These are phyloP conservation scores for Heterohyrax brucei DNA, from an alignment of 2,797 vertebrate species.

Conservation along the genomic window DNA sequence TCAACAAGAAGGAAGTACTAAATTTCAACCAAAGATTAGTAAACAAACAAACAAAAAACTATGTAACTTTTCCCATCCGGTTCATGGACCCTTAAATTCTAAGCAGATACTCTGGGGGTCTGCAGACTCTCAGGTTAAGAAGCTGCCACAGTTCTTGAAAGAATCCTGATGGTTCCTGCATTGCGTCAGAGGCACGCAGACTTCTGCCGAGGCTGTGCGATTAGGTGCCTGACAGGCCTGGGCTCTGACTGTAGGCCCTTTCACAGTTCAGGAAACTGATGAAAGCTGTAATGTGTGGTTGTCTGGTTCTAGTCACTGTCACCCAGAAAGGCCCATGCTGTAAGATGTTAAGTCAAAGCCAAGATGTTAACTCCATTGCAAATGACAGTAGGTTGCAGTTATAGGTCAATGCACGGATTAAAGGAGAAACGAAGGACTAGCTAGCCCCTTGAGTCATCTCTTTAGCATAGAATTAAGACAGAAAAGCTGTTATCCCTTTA, in stretches of 20 bases:
- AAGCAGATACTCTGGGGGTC: background rate
- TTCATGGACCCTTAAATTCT: slow-evolving; percentile 10
- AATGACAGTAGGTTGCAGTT: background rate
- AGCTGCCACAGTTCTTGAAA: slow-evolving; percentile 39
- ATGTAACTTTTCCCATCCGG: background rate
- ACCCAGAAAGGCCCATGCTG: slow-evolving; percentile 4
- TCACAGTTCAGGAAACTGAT: background rate
- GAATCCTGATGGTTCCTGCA: background rate
- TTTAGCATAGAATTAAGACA: slow-evolving; percentile 8
- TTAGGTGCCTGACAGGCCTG: background rate
- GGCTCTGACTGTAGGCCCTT: slow-evolving; percentile 43
- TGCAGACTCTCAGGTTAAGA: background rate
- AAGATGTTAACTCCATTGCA: slow-evolving; percentile 56
- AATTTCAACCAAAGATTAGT: slow-evolving; percentile 57
- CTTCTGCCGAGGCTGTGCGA: background rate
- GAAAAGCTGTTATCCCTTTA: slow-evolving; percentile 3
- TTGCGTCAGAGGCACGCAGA: background rate
- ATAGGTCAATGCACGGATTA: background rate
- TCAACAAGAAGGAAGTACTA: slow-evolving; percentile 22
- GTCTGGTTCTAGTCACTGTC: slow-evolving; percentile 29
- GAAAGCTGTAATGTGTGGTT: background rate
- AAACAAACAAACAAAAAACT: slow-evolving; percentile 52
- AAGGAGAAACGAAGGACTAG: slow-evolving; percentile 31
- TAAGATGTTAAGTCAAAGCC: slow-evolving; percentile 52
- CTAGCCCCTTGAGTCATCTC: background rate